phyloP scores from a whole-genome alignment of 2,888 invertebrate genomes.

The Lapara coniferarum region DNA sequence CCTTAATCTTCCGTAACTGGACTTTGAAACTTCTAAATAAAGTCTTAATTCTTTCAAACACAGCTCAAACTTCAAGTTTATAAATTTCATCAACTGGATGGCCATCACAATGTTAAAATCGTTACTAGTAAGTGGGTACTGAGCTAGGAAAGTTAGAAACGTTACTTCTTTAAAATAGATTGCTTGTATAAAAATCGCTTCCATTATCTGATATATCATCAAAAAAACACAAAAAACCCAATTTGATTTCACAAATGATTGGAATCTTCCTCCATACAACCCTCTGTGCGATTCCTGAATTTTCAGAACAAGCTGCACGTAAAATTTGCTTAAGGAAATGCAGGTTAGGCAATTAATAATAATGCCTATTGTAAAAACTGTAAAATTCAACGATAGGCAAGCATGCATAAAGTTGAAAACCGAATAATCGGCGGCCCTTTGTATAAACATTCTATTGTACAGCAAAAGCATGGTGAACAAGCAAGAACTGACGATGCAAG shows the following conservation, averaged over 20 bases:
- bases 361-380: slow-evolving; percentile 25
- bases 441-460: neutral
- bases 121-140: no score
- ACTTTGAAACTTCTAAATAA: neutral
- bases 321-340: slow-evolving; percentile 18
- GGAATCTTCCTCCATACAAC: slow-evolving; percentile 18
- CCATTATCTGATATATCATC: neutral
- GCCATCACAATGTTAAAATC: neutral
- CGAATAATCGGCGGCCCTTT: no score
- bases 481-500: slow-evolving; percentile 17
- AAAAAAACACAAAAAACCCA: slow-evolving; percentile 21
- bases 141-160: no score
- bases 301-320: slow-evolving; percentile 31
- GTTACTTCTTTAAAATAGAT: neutral
- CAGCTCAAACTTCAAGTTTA: neutral
- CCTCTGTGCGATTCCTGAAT: slow-evolving; percentile 33
- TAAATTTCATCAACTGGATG: neutral
- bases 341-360: slow-evolving; percentile 24
- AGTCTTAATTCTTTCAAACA: neutral
- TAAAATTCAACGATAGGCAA: slow-evolving; percentile 19
- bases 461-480: neutral
- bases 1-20: neutral
- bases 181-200: neutral
- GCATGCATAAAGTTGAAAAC: neutral
- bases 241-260: neutral